phyloP scores from a whole-genome alignment of 2,888 invertebrate genomes.

The Ennomos erosarius region DNA sequence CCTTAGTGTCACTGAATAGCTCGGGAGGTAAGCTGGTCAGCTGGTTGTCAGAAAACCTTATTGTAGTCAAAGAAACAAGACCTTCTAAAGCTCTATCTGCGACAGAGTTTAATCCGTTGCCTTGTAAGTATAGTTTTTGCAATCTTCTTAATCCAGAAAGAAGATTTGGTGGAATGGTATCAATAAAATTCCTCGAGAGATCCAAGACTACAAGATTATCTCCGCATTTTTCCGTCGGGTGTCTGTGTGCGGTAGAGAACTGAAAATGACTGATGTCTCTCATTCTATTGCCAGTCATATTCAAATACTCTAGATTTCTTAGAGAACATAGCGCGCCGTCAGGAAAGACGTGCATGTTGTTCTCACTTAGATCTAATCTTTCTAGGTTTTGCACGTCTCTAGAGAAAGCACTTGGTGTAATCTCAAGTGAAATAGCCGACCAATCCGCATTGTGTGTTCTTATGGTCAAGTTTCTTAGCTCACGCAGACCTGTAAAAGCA shows the following conservation, averaged over 20 bases:
- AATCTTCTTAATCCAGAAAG: constrained; percentile 89
- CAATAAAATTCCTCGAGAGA: constrained; percentile 91
- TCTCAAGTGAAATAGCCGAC: constrained; percentile 92
- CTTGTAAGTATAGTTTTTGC: constrained; percentile 90
- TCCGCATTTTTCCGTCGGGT: constrained; percentile 88
- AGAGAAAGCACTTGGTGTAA: constrained; percentile 90
- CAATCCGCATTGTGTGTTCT: constrained; percentile 94
- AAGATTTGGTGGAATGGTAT: constrained; percentile 89
- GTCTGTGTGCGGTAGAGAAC: constrained; percentile 86
- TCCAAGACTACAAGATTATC: constrained; percentile 89
- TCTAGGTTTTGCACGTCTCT: constrained; percentile 90
- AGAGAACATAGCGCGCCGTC: constrained; percentile 91
- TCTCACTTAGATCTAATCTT: constrained; percentile 90
- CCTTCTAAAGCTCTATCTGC: constrained; percentile 92
- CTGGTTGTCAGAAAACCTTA: constrained; percentile 93
- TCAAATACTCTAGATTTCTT: constrained; percentile 89
- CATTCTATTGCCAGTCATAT: constrained; percentile 92
- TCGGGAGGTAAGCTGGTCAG: constrained; percentile 92
- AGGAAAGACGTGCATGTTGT: constrained; percentile 92
- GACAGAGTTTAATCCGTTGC: constrained; percentile 90
- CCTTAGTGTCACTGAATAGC: constrained; percentile 91
- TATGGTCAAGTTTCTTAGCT: constrained; percentile 91
- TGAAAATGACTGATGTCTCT: constrained; percentile 90
- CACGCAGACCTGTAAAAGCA: constrained; percentile 92
- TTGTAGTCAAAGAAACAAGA: constrained; percentile 88